Conservation (phyloP, 2,113 vertebrate genomes). For the Syngnathus floridae region DNA sequence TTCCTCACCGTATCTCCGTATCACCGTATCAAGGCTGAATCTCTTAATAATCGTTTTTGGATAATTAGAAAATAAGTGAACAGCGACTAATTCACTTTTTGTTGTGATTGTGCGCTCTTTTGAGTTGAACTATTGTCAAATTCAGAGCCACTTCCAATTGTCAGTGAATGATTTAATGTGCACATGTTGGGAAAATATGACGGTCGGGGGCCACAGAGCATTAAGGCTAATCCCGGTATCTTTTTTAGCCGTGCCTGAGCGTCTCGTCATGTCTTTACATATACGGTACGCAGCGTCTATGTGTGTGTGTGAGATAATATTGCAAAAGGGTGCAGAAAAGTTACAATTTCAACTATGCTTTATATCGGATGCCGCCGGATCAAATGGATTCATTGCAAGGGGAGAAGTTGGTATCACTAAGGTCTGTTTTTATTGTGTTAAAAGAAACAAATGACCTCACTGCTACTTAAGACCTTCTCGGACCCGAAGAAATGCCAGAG, state of each 20-base stretch:
- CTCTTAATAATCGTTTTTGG: too few relatives aligned
- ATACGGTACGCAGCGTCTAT: constrained; percentile 10
- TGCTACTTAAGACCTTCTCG: constrained; percentile 20
- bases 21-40: too few relatives aligned
- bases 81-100: background rate
- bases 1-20: too few relatives aligned
- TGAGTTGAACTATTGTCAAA: constrained; percentile 27
- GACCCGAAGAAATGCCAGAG: constrained; percentile 36
- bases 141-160: constrained; percentile 15
- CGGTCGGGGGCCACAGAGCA: constrained; percentile 52
- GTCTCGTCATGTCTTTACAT: constrained; percentile 26
- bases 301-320: background rate
- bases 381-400: background rate
- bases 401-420: background rate
- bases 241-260: constrained; percentile 53
- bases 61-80: too few relatives aligned
- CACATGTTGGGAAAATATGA: constrained; percentile 50
- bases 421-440: constrained; percentile 31
- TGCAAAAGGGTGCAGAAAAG: background rate
- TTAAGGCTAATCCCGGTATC: constrained; percentile 52
- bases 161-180: constrained; percentile 52
- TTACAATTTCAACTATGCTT: background rate
- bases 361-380: background rate
- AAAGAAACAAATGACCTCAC: constrained; percentile 52
- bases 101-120: background rate